Conservation (phyloP, 2,113 vertebrate species). For the Oenanthe melanoleuca region DNA sequence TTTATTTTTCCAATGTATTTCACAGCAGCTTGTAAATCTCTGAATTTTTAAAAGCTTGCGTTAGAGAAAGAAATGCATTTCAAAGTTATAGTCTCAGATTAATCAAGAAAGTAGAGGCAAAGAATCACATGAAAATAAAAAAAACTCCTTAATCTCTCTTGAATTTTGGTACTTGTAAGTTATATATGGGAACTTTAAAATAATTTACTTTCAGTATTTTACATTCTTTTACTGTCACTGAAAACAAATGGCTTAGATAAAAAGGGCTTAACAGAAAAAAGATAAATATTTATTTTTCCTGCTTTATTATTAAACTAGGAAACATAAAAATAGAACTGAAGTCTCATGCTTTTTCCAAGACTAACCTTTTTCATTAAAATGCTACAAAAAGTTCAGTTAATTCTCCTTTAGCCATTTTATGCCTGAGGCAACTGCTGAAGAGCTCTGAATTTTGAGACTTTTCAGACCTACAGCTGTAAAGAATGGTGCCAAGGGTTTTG, state of each 20-base stretch:
- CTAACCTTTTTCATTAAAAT: not conserved
- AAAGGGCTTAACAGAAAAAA: not conserved
- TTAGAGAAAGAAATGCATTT: not conserved
- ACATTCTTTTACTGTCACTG: not conserved
- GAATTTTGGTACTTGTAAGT: not conserved
- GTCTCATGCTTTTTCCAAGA: not conserved
- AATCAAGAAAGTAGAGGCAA: not conserved
- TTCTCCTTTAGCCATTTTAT: not conserved
- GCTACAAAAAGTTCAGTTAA: not conserved
- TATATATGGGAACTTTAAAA: not conserved
- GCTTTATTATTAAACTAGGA: not conserved
- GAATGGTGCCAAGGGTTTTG: not conserved
- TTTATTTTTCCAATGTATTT: not conserved
- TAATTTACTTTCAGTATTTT: not conserved
- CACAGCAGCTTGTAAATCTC: not conserved
- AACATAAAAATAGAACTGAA: not conserved
- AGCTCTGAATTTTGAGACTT: not conserved
- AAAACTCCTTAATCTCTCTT: not conserved
- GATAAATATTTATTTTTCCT: not conserved
- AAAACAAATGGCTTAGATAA: not conserved
- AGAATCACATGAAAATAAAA: not conserved
- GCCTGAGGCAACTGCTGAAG: not conserved
- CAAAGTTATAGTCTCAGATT: not conserved
- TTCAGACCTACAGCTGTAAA: not conserved
- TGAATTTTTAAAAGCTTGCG: not conserved